Conservation (phyloP, 2,113 vertebrate species). For the Brachyhypopomus gauderio region DNA sequence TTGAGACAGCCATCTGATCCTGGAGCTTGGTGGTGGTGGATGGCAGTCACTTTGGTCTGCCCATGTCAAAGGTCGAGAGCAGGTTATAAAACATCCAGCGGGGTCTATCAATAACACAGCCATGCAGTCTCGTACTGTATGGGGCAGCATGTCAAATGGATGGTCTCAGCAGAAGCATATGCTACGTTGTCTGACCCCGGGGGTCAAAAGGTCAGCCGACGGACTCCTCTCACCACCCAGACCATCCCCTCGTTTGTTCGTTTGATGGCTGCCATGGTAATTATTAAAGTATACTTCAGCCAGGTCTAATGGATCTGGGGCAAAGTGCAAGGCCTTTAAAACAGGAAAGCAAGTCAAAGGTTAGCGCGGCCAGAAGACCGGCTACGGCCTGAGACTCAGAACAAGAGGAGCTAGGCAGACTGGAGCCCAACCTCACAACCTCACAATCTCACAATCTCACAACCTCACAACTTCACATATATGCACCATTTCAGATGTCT, state of each 20-base stretch:
- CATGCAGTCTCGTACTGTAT: conserved; percentile 77
- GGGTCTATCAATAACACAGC: conserved; percentile 74
- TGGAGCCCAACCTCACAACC: neutral
- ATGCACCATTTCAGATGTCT: neutral
- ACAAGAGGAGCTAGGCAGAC: neutral
- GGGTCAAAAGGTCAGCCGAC: conserved; percentile 76
- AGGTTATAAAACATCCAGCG: conserved; percentile 76
- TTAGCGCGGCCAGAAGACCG: conserved; percentile 66
- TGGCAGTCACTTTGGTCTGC: conserved; percentile 36
- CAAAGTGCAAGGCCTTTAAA: conserved; percentile 77
- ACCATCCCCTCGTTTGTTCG: conserved; percentile 69
- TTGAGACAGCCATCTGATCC: conserved; percentile 67
- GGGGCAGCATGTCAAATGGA: conserved; percentile 60
- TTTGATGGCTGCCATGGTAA: conserved; percentile 73
- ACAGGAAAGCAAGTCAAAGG: conserved; percentile 75
- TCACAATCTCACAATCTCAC: neutral
- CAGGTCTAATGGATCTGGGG: conserved; percentile 76
- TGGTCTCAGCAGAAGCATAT: conserved; percentile 60
- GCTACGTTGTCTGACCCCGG: conserved; percentile 64
- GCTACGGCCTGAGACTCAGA: conserved; percentile 66
- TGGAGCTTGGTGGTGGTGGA: conserved; percentile 41
- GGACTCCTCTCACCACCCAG: conserved; percentile 61
- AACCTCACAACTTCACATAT: neutral
- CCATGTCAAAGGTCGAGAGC: conserved; percentile 74
- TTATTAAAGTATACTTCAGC: conserved; percentile 81